Conservation (phyloP, 2,797 vertebrate species). For the Pangasius djambal region DNA sequence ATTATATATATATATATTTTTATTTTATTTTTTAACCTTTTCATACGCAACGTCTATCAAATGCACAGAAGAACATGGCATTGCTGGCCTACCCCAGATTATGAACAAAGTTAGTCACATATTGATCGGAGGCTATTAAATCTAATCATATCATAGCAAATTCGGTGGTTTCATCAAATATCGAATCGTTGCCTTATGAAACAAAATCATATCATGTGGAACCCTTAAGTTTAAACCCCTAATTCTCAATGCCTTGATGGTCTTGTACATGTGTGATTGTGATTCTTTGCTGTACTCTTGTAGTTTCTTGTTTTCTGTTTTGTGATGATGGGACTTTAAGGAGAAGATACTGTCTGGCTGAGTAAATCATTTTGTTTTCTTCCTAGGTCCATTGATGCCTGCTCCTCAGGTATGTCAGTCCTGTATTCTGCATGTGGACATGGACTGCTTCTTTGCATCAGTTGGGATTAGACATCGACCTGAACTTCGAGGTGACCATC, state of each 20-base stretch:
- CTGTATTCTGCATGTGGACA: constrained; percentile 97
- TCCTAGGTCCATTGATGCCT: constrained; percentile 49
- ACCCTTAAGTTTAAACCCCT: background rate
- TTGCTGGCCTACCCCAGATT: background rate
- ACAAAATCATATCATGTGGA: background rate
- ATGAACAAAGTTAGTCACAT: background rate
- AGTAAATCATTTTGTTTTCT: background rate
- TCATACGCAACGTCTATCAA: background rate
- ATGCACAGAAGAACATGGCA: background rate
- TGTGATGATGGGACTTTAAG: background rate
- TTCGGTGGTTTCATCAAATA: background rate
- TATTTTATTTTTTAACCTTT: no score
- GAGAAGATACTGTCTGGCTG: background rate
- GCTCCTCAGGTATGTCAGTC: constrained; percentile 71
- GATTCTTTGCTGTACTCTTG: background rate
- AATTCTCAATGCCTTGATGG: background rate
- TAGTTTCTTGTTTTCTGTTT: background rate
- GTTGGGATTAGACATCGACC: constrained; percentile 92
- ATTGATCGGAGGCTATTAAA: background rate
- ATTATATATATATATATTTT: background rate
- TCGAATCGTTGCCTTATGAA: background rate
- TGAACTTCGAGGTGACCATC: constrained; percentile 85
- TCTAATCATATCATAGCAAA: background rate
- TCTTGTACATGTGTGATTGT: no score
- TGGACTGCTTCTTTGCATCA: constrained; percentile 99